Base-by-base conservation (phyloP, 2,113 vertebrate species). In the Eonycteris spelaea region DNA sequence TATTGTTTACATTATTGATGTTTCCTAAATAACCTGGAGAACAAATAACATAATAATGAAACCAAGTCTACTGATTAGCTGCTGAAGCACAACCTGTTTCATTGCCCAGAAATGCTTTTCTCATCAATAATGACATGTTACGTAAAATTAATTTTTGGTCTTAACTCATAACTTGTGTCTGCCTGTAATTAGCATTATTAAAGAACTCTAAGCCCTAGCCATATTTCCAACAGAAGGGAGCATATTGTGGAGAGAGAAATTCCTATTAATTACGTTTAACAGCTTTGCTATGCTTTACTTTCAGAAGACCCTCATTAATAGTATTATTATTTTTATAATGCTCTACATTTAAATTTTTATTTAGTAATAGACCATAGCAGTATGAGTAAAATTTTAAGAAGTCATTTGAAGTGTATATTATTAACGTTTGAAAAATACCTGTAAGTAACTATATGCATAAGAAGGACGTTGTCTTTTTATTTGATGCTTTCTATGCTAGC, bases 321-420 rank as follows among this genome's bases (percentile, higher is more conserved):
- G 35, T 51, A 51, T 18, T 96, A 88, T 92, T 48, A 94, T 79
- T 91, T 95, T 74, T 51, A 71, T 18, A 79, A 35, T 33, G 13
- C 26, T 40, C 22, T 90, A 51, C 7, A 35, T 53, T 75, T 15
- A 48, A 75, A 88, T 85, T 33, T 16, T 24, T 79, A 43, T 59
- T 75, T 80, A 86, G 28, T 35, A 90, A 61, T 6, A 79, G 33
- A 22, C 16, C 16, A 1, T 28, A 88, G 2, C 19, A n/a, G 2
- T n/a, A 8, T 45, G 35, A 45, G 63, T 89, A 84, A 95, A 96
- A 79, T n/a, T 70, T 59, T 88, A 87, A 70, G 24, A 97, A 79
- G 24, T 82, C 77, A 55, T 48, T 65, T 75, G 18, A 75, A 8
- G 3, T 30, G 5, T 70, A 21, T 80, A 13, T 83, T 67, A 87